Evolutionary conservation across 92 coral and sea anemone genomes (phyloP).

Genomic region (Porites cylindrica): DNA sequence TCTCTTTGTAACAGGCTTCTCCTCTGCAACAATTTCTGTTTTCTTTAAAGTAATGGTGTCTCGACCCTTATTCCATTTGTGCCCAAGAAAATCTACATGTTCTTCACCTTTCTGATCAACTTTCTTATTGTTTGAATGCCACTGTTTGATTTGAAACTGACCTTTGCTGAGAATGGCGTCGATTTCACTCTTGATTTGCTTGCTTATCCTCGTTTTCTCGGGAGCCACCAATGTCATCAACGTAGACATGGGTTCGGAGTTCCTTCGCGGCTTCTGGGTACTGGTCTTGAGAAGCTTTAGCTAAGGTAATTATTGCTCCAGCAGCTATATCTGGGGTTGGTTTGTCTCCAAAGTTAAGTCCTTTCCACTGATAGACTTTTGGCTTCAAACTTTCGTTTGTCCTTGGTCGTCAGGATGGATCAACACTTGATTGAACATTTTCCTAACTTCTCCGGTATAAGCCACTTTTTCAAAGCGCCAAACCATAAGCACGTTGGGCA

Average conservation of each 20-base stretch:
- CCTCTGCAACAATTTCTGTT: too few species aligned
- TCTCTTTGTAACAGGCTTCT: too few species aligned
- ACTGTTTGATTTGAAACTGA: too few species aligned
- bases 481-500: slow-evolving; percentile 54
- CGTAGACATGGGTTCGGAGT: neutral
- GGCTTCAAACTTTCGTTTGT: too few species aligned
- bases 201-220: slow-evolving; percentile 5
- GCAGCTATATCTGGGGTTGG: slow-evolving; percentile 34
- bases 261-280: slow-evolving; percentile 67
- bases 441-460: slow-evolving; percentile 21
- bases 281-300: slow-evolving; percentile 4
- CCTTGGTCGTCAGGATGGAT: too few species aligned
- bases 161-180: too few species aligned
- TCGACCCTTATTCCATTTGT: slow-evolving; percentile 57
- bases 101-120: too few species aligned
- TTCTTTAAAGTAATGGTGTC: too few species aligned
- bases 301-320: slow-evolving; percentile 2
- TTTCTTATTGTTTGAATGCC: too few species aligned
- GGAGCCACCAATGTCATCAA: neutral
- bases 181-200: too few species aligned
- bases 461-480: slow-evolving; percentile 44
- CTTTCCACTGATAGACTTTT: too few species aligned
- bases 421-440: too few species aligned
- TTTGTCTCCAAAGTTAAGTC: slow-evolving; percentile 58
- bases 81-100: slow-evolving; percentile 2